Evolutionary conservation across 2,113 vertebrate genomes (phyloP).

Genomic region (Eurystomus gularis): DNA sequence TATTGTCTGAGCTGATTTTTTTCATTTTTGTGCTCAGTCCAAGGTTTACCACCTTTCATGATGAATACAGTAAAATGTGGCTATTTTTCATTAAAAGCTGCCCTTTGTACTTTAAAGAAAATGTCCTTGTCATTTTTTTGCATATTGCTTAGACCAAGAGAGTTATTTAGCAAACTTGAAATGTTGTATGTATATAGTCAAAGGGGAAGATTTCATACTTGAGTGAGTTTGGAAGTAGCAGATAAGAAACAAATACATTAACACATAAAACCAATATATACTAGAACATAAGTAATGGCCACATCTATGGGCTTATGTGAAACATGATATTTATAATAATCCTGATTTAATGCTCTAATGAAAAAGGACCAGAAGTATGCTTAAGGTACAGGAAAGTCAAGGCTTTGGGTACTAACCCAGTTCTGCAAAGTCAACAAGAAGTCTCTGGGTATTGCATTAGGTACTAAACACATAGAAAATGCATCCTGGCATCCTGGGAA

Average conservation of each 20-base stretch:
- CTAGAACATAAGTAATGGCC: neutral
- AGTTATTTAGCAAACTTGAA: neutral
- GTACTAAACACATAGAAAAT: neutral
- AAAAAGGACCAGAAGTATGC: neutral
- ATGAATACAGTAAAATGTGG: constrained; percentile 14
- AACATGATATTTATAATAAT: neutral
- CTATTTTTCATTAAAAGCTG: neutral
- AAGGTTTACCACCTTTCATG: constrained; percentile 7
- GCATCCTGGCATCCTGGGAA: neutral
- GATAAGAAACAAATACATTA: neutral
- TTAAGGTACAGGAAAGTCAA: neutral
- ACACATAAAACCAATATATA: neutral
- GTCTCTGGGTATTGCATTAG: neutral
- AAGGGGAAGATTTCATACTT: neutral
- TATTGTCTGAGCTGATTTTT: neutral
- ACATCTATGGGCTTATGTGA: neutral
- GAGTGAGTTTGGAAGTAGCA: constrained; percentile 7
- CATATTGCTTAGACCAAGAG: neutral
- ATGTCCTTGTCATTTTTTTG: constrained; percentile 18
- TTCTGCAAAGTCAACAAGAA: neutral
- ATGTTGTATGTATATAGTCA: neutral
- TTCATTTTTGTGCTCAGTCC: constrained; percentile 25
- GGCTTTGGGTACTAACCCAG: neutral
- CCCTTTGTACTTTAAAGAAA: constrained; percentile 9
- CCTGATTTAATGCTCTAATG: neutral